Evolutionary conservation across 2,888 invertebrate genomes (phyloP).

Genomic region (Ganaspis brasiliensis): DNA sequence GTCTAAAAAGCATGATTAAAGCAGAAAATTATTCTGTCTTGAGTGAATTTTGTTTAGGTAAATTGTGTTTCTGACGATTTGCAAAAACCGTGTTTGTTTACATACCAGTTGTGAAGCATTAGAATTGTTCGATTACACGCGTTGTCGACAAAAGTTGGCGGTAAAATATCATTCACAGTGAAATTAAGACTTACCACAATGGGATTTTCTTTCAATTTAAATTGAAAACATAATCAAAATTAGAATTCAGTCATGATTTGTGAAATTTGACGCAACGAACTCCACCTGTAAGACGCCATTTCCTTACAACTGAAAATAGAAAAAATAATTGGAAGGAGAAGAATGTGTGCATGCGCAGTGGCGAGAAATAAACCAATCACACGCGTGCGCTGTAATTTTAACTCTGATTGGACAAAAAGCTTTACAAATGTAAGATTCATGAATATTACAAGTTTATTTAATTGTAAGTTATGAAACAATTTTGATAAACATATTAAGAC

Average conservation of each 20-base stretch:
- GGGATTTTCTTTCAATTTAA: slow-evolving; percentile 58
- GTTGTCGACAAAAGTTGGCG: slow-evolving; percentile 3
- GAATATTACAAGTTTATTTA: too few relatives aligned
- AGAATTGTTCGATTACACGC: slow-evolving; percentile 52
- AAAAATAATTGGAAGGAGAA: slow-evolving; percentile 19
- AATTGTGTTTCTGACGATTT: slow-evolving; percentile 23
- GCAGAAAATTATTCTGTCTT: neutral
- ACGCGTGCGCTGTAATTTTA: neutral
- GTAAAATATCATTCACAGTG: slow-evolving; percentile 47
- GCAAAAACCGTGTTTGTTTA: slow-evolving; percentile 74
- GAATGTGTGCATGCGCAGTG: slow-evolving; percentile 8
- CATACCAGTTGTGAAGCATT: slow-evolving; percentile 69
- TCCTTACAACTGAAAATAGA: slow-evolving; percentile 77
- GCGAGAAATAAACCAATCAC: neutral
- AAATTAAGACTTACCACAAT: slow-evolving; percentile 69
- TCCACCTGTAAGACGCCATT: slow-evolving; percentile 82
- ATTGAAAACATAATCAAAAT: slow-evolving; percentile 68
- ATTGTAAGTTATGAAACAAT: too few relatives aligned
- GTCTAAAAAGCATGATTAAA: neutral
- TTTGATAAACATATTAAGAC: neutral
- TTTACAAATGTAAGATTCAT: neutral
- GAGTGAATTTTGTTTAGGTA: neutral
- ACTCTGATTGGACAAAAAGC: neutral
- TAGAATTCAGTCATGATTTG: slow-evolving; percentile 81
- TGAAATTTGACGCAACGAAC: slow-evolving; percentile 78